Base-by-base conservation (phyloP, 2,888 invertebrate genomes). In the Hermodice carunculata region DNA sequence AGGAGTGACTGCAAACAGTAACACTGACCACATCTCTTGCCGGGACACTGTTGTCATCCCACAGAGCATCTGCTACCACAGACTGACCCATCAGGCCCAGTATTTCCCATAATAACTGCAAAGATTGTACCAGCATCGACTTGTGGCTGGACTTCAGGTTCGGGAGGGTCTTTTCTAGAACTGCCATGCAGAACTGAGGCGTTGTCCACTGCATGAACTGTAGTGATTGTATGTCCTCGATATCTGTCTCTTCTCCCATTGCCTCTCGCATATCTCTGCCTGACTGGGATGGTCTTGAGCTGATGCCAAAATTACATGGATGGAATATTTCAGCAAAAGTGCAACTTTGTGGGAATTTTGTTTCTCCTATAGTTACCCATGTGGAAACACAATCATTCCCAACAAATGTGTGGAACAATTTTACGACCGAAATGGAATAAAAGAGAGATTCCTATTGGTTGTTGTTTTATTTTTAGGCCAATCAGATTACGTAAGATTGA, bases 131-230 rank as follows among this genome's bases (percentile, higher is more conserved):
- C 37, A 69, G 42, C 19, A 69, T 31, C 22, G 28, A 22, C 26
- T 61, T 77, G 56, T 75, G 69, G 29, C 64, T 66, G 0, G 79
- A 75, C 61, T 73, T 76, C 40, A 82, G 66, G 28, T 77, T 64
- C 0, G 80, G 81, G 19, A 82, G 64, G 0, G 76, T 66, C 53
- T 73, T 77, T 65, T 80, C 78, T 49, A 82, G 63, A 28, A 80
- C 70, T n/a, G 69, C 63, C n/a, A 79, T 68, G 66, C 79, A 80
- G 69, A 78, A 80, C 72, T 83, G 83, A 5, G 83, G 81, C 14
- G 81, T 64, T 8, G 81, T 78, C 70, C 84, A 75, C 76, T 83
- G 85, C 34, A 77, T 69, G 61, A 76, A 77, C 68, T 82, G 81
- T 19, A 82, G 70, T 11, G 76, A 69, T 3, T 74, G 77, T 51